Evolutionary conservation across 2,113 vertebrate genomes (phyloP).

Genomic region (Charina bottae): DNA sequence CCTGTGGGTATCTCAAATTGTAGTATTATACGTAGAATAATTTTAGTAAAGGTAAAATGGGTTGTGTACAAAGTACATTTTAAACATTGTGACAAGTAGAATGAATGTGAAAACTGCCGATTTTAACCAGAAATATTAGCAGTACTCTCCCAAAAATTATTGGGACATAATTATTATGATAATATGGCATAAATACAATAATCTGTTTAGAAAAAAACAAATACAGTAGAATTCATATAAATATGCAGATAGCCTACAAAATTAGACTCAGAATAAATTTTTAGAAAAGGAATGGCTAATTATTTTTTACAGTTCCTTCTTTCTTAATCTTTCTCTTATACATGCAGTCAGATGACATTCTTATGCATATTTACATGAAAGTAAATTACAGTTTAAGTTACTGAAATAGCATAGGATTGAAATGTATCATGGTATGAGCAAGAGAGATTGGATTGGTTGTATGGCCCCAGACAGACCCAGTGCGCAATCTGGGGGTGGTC

Average conservation of each 20-base stretch:
- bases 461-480: background rate
- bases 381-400: background rate
- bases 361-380: background rate
- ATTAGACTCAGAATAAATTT: background rate
- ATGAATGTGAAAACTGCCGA: background rate
- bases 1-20: background rate
- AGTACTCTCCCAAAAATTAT: background rate
- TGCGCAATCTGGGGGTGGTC: background rate
- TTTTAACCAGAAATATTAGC: background rate
- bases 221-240: background rate
- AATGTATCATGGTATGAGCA: background rate
- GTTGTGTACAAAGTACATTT: slow-evolving; percentile 9
- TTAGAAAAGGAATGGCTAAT: slow-evolving; percentile 1
- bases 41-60: slow-evolving; percentile 4
- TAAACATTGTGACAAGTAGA: background rate
- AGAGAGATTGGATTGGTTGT: background rate
- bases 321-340: background rate
- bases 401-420: background rate
- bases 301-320: background rate
- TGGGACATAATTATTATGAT: background rate
- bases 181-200: slow-evolving; percentile 12
- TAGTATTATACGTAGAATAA: slow-evolving; percentile 1
- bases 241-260: background rate
- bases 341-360: background rate
- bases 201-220: background rate